Conservation (phyloP, 2,888 invertebrate species). For the Limnephilus marmoratus region DNA sequence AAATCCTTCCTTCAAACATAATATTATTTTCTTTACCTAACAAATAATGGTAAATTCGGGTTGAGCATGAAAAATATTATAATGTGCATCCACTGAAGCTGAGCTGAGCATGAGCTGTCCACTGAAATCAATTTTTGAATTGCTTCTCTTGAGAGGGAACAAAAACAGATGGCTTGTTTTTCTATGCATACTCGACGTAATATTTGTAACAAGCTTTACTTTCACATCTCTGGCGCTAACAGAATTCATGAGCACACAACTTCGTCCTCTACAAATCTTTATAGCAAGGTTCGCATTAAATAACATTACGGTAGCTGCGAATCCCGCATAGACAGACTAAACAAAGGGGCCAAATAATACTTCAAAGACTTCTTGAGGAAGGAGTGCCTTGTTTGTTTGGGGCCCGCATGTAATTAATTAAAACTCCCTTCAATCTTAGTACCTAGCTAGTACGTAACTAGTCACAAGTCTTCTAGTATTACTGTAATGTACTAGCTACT, state of each 20-base stretch:
- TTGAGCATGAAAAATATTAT: too few relatives aligned
- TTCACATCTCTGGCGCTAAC: not conserved
- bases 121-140: too few relatives aligned
- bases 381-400: constrained; percentile 54
- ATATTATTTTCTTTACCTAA: too few relatives aligned
- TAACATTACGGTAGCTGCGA: not conserved
- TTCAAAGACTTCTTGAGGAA: constrained; percentile 25
- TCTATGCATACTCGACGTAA: not conserved
- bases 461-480: not conserved
- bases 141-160: too few relatives aligned
- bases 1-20: too few relatives aligned
- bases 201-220: not conserved
- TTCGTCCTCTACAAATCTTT: not conserved
- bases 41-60: too few relatives aligned
- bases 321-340: constrained; percentile 1
- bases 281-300: constrained; percentile 9
- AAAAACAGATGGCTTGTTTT: not conserved
- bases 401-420: constrained; percentile 61
- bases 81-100: too few relatives aligned
- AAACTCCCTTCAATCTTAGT: constrained; percentile 7
- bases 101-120: too few relatives aligned
- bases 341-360: constrained; percentile 31
- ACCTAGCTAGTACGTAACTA: not conserved
- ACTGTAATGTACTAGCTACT: not conserved
- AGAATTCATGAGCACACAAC: too few relatives aligned